phyloP scores from a whole-genome alignment of 2,797 vertebrate genomes.

The Pagetopsis macropterus region DNA sequence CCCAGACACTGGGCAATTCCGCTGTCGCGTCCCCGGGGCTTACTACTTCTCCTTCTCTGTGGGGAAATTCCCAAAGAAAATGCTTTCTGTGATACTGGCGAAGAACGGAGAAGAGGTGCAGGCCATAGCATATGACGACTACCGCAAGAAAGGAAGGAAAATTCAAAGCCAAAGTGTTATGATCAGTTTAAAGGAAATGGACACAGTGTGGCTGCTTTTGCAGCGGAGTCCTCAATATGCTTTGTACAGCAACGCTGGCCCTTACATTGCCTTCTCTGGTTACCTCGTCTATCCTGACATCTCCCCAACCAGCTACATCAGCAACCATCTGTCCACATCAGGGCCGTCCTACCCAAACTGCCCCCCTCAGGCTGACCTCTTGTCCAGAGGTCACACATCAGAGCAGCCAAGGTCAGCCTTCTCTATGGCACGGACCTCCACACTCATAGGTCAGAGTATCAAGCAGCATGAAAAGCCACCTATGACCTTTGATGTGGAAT shows the following conservation, averaged over 20 bases:
- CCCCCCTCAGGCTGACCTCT: constrained; percentile 54
- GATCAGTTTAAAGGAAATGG: constrained; percentile 81
- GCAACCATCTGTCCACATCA: constrained; percentile 75
- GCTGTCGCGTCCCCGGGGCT: constrained; percentile 81
- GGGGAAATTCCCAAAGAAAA: constrained; percentile 85
- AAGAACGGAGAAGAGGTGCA: constrained; percentile 86
- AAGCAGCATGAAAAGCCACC: constrained; percentile 70
- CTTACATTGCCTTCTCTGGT: constrained; percentile 86
- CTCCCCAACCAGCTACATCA: constrained; percentile 57
- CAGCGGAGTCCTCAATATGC: constrained; percentile 81
- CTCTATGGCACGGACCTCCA: constrained; percentile 83
- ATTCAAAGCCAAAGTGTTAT: constrained; percentile 86
- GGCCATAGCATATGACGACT: constrained; percentile 83
- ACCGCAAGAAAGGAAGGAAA: constrained; percentile 81
- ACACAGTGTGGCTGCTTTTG: constrained; percentile 83
- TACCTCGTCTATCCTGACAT: constrained; percentile 83
- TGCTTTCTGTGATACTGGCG: constrained; percentile 86
- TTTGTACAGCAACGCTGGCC: constrained; percentile 83
- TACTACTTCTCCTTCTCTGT: constrained; percentile 86
- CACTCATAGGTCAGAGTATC: constrained; percentile 74
- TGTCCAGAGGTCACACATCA: constrained; percentile 29
- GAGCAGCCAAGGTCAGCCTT: constrained; percentile 81
- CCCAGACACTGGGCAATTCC: constrained; percentile 81
- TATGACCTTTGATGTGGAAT: constrained; percentile 85
- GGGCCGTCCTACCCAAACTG: constrained; percentile 61